Conservation (phyloP, 2,797 vertebrate genomes). For the Alca torda region DNA sequence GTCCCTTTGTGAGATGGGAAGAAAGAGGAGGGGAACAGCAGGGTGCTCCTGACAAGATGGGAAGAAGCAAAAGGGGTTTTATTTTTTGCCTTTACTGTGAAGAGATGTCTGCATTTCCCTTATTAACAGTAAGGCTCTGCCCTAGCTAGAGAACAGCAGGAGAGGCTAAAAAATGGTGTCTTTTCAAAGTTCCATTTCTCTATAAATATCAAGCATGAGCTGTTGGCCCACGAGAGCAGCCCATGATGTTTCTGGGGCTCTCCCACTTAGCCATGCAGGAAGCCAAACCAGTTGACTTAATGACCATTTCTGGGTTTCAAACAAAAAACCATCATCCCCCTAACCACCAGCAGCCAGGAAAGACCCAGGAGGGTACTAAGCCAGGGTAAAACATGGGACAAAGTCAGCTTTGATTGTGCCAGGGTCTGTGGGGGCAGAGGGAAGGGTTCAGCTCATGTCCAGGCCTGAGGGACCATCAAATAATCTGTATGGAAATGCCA, state of each 20-base stretch:
- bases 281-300: neutral
- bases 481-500: neutral
- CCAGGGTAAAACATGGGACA: neutral
- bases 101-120: conserved; percentile 35
- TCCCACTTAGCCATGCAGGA: neutral
- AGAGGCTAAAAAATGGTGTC: neutral
- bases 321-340: neutral
- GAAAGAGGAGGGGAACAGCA: conserved; percentile 19
- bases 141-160: conserved; percentile 49
- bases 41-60: conserved; percentile 28
- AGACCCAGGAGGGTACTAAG: neutral
- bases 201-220: conserved; percentile 24
- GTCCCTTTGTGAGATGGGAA: conserved; percentile 16
- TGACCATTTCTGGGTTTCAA: neutral
- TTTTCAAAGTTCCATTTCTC: conserved; percentile 25
- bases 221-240: neutral
- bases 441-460: neutral
- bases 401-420: neutral
- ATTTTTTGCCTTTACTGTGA: conserved; percentile 37
- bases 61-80: neutral
- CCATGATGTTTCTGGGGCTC: neutral
- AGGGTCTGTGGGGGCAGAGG: neutral
- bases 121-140: conserved; percentile 43
- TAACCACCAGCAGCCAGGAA: neutral
- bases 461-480: neutral